Evolutionary conservation across 2,113 vertebrate genomes (phyloP), one percentile per base, ranked within the genome.

Genomic region (Lepus americanus): DNA sequence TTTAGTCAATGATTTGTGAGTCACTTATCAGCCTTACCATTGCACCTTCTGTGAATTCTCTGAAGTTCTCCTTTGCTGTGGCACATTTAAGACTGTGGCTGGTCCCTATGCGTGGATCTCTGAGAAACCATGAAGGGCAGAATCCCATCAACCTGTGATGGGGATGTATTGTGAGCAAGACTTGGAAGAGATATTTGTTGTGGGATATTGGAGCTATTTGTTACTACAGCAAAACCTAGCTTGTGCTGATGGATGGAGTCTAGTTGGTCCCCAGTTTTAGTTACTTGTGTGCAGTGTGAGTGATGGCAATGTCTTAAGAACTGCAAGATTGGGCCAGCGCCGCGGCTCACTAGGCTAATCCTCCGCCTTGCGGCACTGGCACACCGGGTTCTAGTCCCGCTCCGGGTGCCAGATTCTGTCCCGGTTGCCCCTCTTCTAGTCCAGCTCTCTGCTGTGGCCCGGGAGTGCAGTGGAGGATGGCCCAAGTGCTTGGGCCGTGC

Each of bases 221-320:
- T 93, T 81, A 85, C n/a, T 85, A 59, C 10, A 89, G 78, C 53
- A 86, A 86, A 94, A 78, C 39, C 14, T 94, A 89, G 53, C 39
- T 11, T 90, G 29, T 44, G 22, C 49, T 85, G 66, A 84, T 39
- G 76, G 9, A 27, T 77, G 20, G 44, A 53, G 33, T 86, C 70
- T 72, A 80, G 31, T 73, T 89, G 13, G 31, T 63, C 31, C 78
- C 33, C 55, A 77, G 31, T 77, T 95, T 93, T 93, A 89, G 78
- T 89, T 92, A 85, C 0, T 0, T 81, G 70, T 89, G 20, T 22
- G 13, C n/a, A 80, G 33, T 64, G 89, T 0, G 1, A 95, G 25
- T 67, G n/a, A 89, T 76, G 44, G 16, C 39, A 92, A 67, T 36
- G 93, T 74, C 49, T 97, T 90, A 90, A 73, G 85, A 94, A 85